These are phyloP conservation scores for Prunella fulvescens DNA, from an alignment of 2,113 vertebrate species.

Conservation along the genomic window DNA sequence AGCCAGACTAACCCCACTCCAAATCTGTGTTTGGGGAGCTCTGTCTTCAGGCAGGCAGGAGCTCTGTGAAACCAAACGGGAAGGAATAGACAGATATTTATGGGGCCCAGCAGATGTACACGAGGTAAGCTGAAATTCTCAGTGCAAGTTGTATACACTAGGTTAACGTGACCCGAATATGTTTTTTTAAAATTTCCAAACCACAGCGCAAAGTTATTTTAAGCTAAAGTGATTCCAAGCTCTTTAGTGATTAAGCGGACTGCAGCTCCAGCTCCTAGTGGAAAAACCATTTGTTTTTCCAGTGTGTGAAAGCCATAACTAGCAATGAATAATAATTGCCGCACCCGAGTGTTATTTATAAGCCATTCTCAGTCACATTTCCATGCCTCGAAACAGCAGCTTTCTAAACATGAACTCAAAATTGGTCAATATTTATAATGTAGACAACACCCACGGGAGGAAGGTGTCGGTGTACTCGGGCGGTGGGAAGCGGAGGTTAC, in stretches of 20 bases:
- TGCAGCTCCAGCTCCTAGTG: slow-evolving; percentile 36
- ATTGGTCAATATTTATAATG: slow-evolving; percentile 48
- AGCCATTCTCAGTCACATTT: slow-evolving; percentile 45
- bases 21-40: background rate
- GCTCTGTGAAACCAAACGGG: background rate
- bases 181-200: slow-evolving; percentile 14
- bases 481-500: background rate
- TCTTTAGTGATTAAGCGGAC: slow-evolving; percentile 41
- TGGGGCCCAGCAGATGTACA: background rate
- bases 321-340: slow-evolving; percentile 61
- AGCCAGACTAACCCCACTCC: background rate
- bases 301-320: slow-evolving; percentile 57
- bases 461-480: background rate
- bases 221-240: slow-evolving; percentile 51
- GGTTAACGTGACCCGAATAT: slow-evolving; percentile 52
- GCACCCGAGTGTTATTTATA: slow-evolving; percentile 45
- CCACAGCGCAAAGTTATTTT: slow-evolving; percentile 48
- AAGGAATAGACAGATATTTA: background rate
- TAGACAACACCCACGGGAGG: slow-evolving; percentile 24
- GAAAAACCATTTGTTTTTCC: slow-evolving; percentile 64
- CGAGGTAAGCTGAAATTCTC: background rate
- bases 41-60: background rate
- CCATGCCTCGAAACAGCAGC: slow-evolving; percentile 24
- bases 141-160: background rate
- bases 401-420: slow-evolving; percentile 44